phyloP scores from a whole-genome alignment of 2,113 vertebrate genomes.

The Struthidea cinerea region DNA sequence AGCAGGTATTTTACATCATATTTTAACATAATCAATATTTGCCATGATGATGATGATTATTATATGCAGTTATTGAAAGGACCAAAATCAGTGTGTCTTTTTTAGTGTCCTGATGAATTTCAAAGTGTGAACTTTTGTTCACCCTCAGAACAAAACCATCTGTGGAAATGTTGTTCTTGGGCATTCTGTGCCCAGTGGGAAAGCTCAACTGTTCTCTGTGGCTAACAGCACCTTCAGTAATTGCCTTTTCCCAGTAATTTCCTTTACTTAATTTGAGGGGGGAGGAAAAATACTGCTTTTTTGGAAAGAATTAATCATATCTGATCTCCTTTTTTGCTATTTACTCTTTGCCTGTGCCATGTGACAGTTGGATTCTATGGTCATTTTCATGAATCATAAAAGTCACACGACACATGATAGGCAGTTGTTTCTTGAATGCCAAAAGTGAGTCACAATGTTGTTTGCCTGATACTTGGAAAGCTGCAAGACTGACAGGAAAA shows the following conservation, averaged over 20 bases:
- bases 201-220: background rate
- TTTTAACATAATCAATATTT: background rate
- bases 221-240: background rate
- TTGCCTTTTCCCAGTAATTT: background rate
- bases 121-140: background rate
- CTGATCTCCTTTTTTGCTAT: background rate
- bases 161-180: background rate
- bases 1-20: background rate
- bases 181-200: background rate
- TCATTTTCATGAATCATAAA: background rate
- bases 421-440: constrained; percentile 11
- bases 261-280: background rate
- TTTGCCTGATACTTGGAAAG: constrained; percentile 4
- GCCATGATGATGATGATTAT: background rate
- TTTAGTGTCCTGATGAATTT: background rate
- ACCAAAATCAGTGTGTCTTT: background rate
- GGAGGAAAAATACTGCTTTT: background rate
- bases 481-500: background rate
- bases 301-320: background rate
- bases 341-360: background rate
- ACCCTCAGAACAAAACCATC: background rate
- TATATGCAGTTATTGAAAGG: background rate
- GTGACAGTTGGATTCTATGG: background rate
- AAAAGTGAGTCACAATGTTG: constrained; percentile 22
- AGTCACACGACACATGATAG: background rate